These are phyloP conservation scores for Phycodurus eques DNA, from an alignment of 2,113 vertebrate species.

Conservation along the genomic window DNA sequence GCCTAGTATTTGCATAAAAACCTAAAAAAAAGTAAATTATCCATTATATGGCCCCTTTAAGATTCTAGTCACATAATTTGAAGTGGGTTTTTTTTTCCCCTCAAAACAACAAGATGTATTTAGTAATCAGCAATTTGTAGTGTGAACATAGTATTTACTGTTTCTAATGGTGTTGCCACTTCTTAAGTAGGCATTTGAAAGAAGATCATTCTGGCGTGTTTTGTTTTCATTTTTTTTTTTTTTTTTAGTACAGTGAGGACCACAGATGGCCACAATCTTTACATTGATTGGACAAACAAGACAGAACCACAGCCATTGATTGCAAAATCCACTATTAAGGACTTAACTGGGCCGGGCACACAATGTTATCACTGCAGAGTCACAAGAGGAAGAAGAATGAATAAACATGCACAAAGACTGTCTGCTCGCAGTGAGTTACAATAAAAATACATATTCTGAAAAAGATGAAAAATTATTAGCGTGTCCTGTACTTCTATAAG, in stretches of 20 bases:
- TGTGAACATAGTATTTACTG: neutral
- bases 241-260: constrained; percentile 9
- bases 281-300: constrained; percentile 64
- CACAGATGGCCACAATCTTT: constrained; percentile 20
- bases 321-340: constrained; percentile 66
- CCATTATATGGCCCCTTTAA: neutral
- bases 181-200: neutral
- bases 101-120: neutral
- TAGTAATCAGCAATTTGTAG: neutral
- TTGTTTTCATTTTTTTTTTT: constrained; percentile 1
- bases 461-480: neutral
- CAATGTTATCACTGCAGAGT: constrained; percentile 43
- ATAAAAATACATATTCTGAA: neutral
- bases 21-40: neutral
- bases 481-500: neutral
- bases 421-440: constrained; percentile 20
- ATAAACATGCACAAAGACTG: constrained; percentile 22
- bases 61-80: neutral
- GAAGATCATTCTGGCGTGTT: neutral
- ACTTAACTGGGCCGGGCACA: constrained; percentile 38
- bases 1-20: neutral
- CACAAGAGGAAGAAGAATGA: constrained; percentile 30
- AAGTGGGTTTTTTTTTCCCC: neutral
- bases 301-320: constrained; percentile 55
- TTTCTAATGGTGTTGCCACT: neutral